Evolutionary conservation across 2,797 vertebrate species (phyloP), one percentile per base, ranked within the genome.

Genomic region (Alectoris magna): DNA sequence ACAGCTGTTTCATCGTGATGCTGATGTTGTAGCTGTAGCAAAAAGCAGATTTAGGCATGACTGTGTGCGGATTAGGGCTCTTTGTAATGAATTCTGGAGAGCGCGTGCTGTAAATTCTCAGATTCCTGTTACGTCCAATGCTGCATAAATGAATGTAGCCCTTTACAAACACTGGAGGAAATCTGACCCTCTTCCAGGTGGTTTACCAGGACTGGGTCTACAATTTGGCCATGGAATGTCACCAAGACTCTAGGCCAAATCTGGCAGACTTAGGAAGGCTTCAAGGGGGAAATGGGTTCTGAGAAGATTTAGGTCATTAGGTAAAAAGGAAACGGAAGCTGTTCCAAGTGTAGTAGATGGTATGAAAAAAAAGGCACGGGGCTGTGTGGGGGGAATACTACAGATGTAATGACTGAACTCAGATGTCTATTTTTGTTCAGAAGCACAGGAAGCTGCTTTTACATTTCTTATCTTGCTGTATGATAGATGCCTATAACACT

Each of bases 41-140:
- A 89, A 87, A 95, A 80, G 68, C 83, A 92, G 94, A 92, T 88
- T 92, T 83, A 90, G 85, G 85, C 91, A 85, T 88, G 85, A 46
- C 79, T 70, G 56, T 62, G 53, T 78, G 80, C 95, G 91, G 89
- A 92, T 95, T 94, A 94, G 56, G 67, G 59, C 74, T 93, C 79
- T 95, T 92, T 93, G 85, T 86, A 88, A 74, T 58, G 76, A 92
- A 84, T 84, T 86, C 63, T 67, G 53, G 79, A 56, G 36, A 84
- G 51, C 11, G 3, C 0, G 19, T 92, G 82, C 84, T 71, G 0
- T 36, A 70, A 68, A 77, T 73, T 73, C 87, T 76, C 38, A 29
- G 70, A 71, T 87, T 92, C 67, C 36, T 55, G 7, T 29, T 67
- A 60, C 26, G 18, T 31, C 51, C 24, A 59, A 8, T 13, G 1